Percentiles rank a stretch among this genome's conserved stretches.
Conservation (phyloP, 2,113 vertebrate species). For the Trinectes maculatus region DNA sequence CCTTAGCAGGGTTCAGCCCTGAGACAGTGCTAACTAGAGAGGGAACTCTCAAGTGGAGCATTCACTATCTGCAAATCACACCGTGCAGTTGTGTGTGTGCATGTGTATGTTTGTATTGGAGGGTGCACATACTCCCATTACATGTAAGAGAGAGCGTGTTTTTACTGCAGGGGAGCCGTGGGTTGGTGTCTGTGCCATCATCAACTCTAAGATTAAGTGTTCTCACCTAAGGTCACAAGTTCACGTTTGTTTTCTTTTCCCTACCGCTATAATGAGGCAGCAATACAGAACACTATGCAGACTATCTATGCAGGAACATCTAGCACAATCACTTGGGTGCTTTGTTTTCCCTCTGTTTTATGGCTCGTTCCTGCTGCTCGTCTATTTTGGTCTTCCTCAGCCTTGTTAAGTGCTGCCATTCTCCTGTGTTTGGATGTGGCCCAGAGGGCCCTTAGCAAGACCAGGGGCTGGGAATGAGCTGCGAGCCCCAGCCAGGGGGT, state of each 20-base stretch:
- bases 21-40: constrained; percentile 75
- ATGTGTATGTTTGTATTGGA: constrained; percentile 39
- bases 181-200: constrained; percentile 60
- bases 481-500: constrained; percentile 70
- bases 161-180: constrained; percentile 52
- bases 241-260: constrained; percentile 63
- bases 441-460: constrained; percentile 82
- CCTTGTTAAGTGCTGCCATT: constrained; percentile 82
- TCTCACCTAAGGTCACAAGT: constrained; percentile 72
- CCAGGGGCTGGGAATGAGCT: constrained; percentile 78
- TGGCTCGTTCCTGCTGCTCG: constrained; percentile 67
- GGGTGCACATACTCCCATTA: constrained; percentile 55
- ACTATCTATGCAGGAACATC: constrained; percentile 59
- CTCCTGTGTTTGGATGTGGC: constrained; percentile 80
- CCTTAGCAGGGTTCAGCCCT: constrained; percentile 66
- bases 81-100: constrained; percentile 20
- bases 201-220: constrained; percentile 70
- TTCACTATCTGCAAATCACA: constrained; percentile 77
- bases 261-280: constrained; percentile 70
- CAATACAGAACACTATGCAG: constrained; percentile 63
- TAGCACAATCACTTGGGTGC: constrained; percentile 69
- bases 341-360: constrained; percentile 78
- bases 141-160: constrained; percentile 39
- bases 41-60: constrained; percentile 76
- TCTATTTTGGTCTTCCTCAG: constrained; percentile 74